A percentile compares a stretch with the other conserved stretches of the same genome.
Evolutionary conservation across 2,888 invertebrate genomes (phyloP).

Genomic region (Tachina lurida): DNA sequence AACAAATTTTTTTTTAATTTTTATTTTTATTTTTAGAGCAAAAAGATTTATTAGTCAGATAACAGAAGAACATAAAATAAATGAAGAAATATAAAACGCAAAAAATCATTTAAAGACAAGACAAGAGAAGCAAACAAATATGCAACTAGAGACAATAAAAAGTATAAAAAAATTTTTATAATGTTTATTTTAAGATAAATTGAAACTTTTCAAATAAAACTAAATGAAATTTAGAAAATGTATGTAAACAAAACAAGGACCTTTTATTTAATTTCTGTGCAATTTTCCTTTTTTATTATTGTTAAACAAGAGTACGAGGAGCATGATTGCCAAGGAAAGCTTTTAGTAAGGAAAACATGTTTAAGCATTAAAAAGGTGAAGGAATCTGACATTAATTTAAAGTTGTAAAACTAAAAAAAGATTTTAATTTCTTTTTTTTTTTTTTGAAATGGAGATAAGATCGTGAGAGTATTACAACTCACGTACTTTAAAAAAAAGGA

Average conservation of each 20-base stretch:
- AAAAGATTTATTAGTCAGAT: conserved; percentile 56
- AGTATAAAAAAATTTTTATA: conserved; percentile 32
- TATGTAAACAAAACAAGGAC: conserved; percentile 6
- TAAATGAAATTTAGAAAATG: not conserved
- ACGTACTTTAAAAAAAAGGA: too few relatives aligned
- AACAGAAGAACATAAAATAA: conserved; percentile 25
- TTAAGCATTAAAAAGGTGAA: not conserved
- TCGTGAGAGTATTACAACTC: too few relatives aligned
- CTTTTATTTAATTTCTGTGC: conserved; percentile 5
- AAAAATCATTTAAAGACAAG: not conserved
- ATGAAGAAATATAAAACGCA: conserved; percentile 6
- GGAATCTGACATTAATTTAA: too few relatives aligned
- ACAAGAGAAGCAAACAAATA: not conserved
- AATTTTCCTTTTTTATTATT: not conserved
- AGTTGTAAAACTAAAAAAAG: not conserved
- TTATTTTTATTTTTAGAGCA: not conserved
- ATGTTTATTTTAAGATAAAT: conserved; percentile 34
- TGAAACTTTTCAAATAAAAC: conserved; percentile 47
- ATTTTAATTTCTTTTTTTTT: not conserved
- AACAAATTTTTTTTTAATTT: conserved; percentile 18
- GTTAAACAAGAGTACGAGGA: not conserved
- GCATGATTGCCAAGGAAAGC: not conserved
- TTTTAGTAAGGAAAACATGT: not conserved
- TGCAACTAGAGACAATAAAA: not conserved
- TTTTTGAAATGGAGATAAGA: too few relatives aligned